Base-by-base conservation (phyloP, 1,140 invertebrate species). In the Diachasma alloeum region DNA sequence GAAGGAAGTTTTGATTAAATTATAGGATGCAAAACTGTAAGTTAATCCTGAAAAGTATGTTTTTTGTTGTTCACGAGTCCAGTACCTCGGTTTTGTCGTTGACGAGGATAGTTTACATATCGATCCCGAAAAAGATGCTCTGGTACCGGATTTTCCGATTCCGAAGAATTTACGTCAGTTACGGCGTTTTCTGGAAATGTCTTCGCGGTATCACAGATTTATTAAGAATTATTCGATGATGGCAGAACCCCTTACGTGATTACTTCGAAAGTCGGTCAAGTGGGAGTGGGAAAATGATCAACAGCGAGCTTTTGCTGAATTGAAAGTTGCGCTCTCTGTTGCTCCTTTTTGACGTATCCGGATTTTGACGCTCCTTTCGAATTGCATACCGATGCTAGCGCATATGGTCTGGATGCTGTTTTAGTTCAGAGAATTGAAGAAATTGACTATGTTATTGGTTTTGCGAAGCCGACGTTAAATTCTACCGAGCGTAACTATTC, bases 281-380 rank as follows among this genome's bases (percentile, higher is more conserved):
- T 83, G 71, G 17, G 59, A 70, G 22, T 83, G 79, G 77, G 56
- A n/a, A 5, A 19, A 56, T 13, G 71, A 74, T n/a, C 37, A 74
- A 66, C 22, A 68, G 46, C 19, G 46, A 31, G 75, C 81, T 10
- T 76, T 80, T 42, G 44, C 69, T 5, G 68, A 72, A 11, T 42
- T 80, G 19, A 83, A 80, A 44, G 68, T 17, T 2, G 63, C 48
- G 56, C 68, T 85, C 11, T 15, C 37, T 17, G 71, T 31, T 39
- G 17, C 66, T 24, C 83, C 82, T 22, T 84, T 13, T 74, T 86
- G 22, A 76, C 74, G 42, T 74, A 42, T 17, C 72, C 70, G 73
- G n/a, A n/a, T n/a, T n/a, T n/a, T n/a, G n/a, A n/a, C n/a, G n/a
- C n/a, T n/a, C n/a, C n/a, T n/a, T n/a, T n/a, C n/a, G n/a, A n/a